Conservation (phyloP, 2,888 invertebrate species). For the Zootermopsis nevadensis region DNA sequence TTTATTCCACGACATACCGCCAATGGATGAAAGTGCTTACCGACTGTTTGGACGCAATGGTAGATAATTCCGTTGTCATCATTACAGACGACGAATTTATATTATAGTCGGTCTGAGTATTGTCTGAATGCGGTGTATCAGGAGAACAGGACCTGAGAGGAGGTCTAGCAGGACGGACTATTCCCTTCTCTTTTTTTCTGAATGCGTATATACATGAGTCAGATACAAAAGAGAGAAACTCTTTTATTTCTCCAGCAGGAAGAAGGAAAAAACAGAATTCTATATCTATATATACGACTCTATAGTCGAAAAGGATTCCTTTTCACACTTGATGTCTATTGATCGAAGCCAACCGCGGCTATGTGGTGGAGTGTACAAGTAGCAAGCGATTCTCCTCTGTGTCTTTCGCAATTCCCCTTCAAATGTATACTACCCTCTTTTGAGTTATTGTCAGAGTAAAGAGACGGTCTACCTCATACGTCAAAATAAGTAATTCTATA, state of each 20-base stretch:
- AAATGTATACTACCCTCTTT: neutral
- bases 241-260: neutral
- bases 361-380: neutral
- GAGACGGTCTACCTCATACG: neutral
- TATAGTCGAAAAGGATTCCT: slow-evolving; percentile 12
- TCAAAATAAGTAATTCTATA: neutral
- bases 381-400: neutral
- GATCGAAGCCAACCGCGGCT: neutral
- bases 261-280: slow-evolving; percentile 17
- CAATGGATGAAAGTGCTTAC: too few species aligned
- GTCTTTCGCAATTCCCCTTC: neutral
- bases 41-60: too few species aligned
- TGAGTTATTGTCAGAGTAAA: neutral
- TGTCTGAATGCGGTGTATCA: neutral
- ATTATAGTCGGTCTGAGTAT: neutral
- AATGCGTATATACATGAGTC: neutral
- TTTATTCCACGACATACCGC: too few species aligned
- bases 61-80: too few species aligned
- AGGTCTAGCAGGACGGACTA: neutral
- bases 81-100: too few species aligned
- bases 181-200: slow-evolving; percentile 9
- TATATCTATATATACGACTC: slow-evolving; percentile 24
- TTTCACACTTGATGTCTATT: neutral
- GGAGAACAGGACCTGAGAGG: neutral
- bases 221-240: neutral